Evolutionary conservation across 2,797 vertebrate genomes (phyloP), one percentile per base, ranked within the genome.

Genomic region (Cyclura pinguis): DNA sequence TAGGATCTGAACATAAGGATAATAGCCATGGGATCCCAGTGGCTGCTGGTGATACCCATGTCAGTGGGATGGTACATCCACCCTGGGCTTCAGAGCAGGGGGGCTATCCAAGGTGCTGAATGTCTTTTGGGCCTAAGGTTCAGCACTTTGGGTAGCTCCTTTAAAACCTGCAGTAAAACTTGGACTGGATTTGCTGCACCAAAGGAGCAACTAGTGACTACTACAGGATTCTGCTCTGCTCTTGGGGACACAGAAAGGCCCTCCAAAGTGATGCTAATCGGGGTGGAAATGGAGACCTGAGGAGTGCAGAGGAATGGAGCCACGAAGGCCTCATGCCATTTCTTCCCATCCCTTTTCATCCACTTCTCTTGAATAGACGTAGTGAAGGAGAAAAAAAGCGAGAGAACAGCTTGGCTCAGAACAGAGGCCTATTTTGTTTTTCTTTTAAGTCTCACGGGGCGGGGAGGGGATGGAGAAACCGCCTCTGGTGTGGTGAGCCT

Each of bases 261-360:
- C 1, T 4, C 9, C 47, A 32, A 35, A 85, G 69, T 55, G 20
- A 18, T 32, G 27, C 6, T 10, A 16, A 50, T 69, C 6, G 13
- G 38, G 24, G 55, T 14, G n/a, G 52, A 38, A n/a, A 2, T 35
- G 6, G 38, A 22, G 50, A 38, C 35, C 10, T 12, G 4, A 74
- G 69, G 32, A 73, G 10, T 1, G 20, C 32, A 0, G 18, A 72
- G 22, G 0, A 4, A 50, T n/a, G 32, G 83, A 38, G 7, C 73
- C 2, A 32, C 4, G 29, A 35, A 73, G 8, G 16, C n/a, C 38
- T 42, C 6, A 3, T 16, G 27, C 13, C 47, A 8, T 57, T 35
- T 9, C 5, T 0, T 0, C 59, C 47, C 0, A 0, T 0, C 38
- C n/a, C 67, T 59, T 52, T 69, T 27, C 84, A 9, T 6, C 1